Conservation (phyloP, 37 sponge, comb jelly and placozoan genomes). For the Mnemiopsis leidyi region DNA sequence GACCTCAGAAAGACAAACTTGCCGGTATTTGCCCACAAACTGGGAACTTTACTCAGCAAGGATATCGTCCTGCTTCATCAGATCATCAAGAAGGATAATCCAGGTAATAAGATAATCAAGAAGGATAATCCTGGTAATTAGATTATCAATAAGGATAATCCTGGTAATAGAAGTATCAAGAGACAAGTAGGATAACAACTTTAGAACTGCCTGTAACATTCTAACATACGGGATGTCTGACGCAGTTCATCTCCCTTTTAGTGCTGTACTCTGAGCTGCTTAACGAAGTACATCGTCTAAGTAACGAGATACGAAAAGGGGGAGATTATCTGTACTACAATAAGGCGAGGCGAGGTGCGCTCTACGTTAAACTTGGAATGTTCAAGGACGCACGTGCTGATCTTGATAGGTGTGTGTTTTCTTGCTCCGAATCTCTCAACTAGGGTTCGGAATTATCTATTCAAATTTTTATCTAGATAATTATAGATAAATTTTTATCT, state of each 20-base stretch:
- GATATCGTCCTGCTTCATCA: constrained; percentile 60
- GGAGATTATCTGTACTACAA: constrained; percentile 55
- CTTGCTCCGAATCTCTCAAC: no score
- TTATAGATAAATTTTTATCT: no score
- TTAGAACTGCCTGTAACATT: no score
- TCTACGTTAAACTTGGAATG: constrained; percentile 71
- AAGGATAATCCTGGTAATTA: constrained; percentile 52
- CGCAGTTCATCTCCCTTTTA: no score
- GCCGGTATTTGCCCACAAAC: constrained; percentile 49
- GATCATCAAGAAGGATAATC: constrained; percentile 60
- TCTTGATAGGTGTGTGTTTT: constrained; percentile 71
- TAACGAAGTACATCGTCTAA: constrained; percentile 44
- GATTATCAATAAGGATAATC: constrained; percentile 52
- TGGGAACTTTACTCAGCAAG: constrained; percentile 52
- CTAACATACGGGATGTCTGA: no score
- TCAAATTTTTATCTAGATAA: no score
- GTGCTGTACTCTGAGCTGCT: constrained; percentile 24
- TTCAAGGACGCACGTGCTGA: constrained; percentile 72
- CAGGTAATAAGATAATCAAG: constrained; percentile 63
- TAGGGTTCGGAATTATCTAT: no score
- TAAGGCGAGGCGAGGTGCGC: constrained; percentile 29
- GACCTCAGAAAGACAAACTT: not conserved
- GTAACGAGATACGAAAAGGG: constrained; percentile 9
- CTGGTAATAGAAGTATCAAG: constrained; percentile 60
- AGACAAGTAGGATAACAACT: no score